Evolutionary conservation across 2,888 invertebrate species (phyloP).

Genomic region (Margaritifera margaritifera): DNA sequence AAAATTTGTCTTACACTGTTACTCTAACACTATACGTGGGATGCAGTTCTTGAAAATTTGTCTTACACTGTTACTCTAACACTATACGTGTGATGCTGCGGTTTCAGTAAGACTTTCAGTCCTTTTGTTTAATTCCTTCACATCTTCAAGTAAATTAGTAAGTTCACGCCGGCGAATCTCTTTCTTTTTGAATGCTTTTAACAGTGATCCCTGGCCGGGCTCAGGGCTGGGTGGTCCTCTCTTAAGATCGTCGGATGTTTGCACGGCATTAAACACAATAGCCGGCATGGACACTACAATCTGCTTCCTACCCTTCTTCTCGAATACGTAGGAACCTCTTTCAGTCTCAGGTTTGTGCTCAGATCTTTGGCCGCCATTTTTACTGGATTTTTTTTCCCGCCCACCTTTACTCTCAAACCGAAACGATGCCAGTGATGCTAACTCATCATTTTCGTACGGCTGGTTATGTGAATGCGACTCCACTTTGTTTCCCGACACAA

Average conservation of each 20-base stretch:
- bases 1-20: no score
- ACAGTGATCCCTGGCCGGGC: constrained; percentile 21
- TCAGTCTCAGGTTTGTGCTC: constrained; percentile 12
- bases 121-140: constrained; percentile 54
- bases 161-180: constrained; percentile 56
- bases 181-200: constrained; percentile 56
- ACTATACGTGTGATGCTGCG: no score
- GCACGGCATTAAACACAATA: constrained; percentile 54
- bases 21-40: no score
- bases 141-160: constrained; percentile 59
- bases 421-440: neutral
- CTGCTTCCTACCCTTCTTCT: constrained; percentile 28
- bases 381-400: constrained; percentile 3
- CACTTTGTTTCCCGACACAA: constrained; percentile 29
- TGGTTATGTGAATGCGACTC: constrained; percentile 17
- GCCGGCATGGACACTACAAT: constrained; percentile 61
- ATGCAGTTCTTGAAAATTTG: no score
- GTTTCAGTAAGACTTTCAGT: constrained; percentile 29
- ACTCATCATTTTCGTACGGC: constrained; percentile 9
- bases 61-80: no score
- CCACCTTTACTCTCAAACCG: neutral
- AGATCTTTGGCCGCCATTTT: constrained; percentile 10
- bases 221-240: constrained; percentile 30
- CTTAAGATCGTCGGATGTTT: constrained; percentile 8
- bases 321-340: constrained; percentile 9